Conservation (phyloP, 2,113 vertebrate genomes). For the Phaetusa simplex region DNA sequence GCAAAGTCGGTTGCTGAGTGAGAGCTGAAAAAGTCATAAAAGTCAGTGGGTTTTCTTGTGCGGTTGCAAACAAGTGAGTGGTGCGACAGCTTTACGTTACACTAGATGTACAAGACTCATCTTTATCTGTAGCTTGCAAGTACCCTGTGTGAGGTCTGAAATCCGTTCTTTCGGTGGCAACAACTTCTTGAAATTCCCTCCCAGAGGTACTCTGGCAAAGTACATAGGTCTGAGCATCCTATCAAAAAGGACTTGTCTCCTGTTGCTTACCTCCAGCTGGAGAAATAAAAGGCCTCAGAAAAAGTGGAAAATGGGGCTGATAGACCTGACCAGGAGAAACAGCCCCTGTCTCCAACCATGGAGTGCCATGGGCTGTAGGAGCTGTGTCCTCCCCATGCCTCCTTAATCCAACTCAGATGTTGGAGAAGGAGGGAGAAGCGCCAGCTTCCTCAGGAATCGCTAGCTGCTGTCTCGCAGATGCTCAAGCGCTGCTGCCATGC, state of each 20-base stretch:
- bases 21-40: neutral
- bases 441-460: neutral
- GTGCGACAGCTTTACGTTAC: neutral
- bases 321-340: neutral
- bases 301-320: neutral
- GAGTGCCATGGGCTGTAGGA: neutral
- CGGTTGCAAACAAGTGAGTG: neutral
- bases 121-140: neutral
- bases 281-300: neutral
- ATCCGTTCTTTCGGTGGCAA: neutral
- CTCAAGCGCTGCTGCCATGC: fast-evolving
- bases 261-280: neutral
- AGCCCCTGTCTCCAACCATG: neutral
- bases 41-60: neutral
- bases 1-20: neutral
- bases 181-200: neutral
- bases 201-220: neutral
- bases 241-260: neutral
- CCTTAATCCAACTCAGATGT: neutral
- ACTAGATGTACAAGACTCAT: neutral
- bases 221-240: neutral
- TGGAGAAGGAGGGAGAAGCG: neutral
- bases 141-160: neutral
- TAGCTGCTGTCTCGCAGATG: neutral
- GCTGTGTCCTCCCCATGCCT: neutral